These are phyloP conservation scores for Astreopora myriophthalma DNA, from an alignment of 64 coral and sea anemone genomes.

Conservation along the genomic window DNA sequence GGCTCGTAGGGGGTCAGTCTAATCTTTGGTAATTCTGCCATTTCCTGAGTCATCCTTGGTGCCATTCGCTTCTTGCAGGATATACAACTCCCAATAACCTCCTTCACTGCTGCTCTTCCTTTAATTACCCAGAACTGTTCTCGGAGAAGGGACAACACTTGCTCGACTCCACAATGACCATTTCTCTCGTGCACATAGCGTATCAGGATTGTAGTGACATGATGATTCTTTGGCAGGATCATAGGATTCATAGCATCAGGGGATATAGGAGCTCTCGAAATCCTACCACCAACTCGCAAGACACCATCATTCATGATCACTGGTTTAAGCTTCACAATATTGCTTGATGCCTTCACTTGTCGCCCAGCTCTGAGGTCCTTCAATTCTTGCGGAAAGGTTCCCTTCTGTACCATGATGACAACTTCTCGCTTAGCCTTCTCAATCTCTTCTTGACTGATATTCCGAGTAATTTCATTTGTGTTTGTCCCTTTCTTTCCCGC, in stretches of 20 bases:
- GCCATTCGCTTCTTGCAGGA: background rate
- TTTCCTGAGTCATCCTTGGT: slow-evolving; percentile 21
- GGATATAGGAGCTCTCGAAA: slow-evolving; percentile 29
- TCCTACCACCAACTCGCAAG: slow-evolving; percentile 42
- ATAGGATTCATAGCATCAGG: slow-evolving; percentile 57
- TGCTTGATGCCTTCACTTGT: background rate
- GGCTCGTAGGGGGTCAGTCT: slow-evolving; percentile 57
- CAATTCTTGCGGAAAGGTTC: background rate
- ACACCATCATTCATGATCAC: background rate
- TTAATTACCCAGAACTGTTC: slow-evolving; percentile 62
- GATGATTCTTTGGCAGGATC: slow-evolving; percentile 54
- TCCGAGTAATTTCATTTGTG: background rate
- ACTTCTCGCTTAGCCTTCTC: background rate
- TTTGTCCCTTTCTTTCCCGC: too few species aligned
- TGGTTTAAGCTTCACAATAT: slow-evolving; percentile 32
- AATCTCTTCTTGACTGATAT: background rate
- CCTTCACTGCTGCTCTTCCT: slow-evolving; percentile 9
- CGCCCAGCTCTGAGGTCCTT: background rate
- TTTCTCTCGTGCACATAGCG: background rate
- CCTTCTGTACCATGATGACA: background rate
- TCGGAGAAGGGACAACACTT: slow-evolving; percentile 9
- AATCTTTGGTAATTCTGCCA: slow-evolving; percentile 66
- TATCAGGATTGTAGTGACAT: slow-evolving; percentile 33
- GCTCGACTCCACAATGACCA: slow-evolving; percentile 63
- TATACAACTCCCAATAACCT: slow-evolving; percentile 27